phyloP scores from a whole-genome alignment of 92 coral and sea anemone genomes.

The Phenganax subtilis region DNA sequence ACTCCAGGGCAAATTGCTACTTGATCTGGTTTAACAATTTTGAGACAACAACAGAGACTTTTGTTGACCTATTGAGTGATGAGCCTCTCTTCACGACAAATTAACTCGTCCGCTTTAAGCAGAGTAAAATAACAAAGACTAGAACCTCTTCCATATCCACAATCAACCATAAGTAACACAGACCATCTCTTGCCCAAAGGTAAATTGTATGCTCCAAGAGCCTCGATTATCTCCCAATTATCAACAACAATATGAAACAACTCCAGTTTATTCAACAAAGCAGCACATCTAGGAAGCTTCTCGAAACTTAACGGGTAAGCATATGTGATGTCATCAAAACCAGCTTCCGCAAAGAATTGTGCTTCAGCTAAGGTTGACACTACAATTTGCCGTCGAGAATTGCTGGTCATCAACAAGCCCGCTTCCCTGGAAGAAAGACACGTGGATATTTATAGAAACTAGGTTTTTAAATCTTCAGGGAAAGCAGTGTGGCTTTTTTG shows the following conservation, averaged over 20 bases:
- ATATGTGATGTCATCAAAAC: slow-evolving; percentile 84
- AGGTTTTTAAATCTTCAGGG: too few relatives aligned
- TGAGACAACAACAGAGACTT: too few relatives aligned
- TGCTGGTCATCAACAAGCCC: slow-evolving; percentile 75
- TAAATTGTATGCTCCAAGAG: slow-evolving; percentile 48
- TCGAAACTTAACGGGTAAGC: slow-evolving; percentile 78
- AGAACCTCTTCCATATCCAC: slow-evolving; percentile 74
- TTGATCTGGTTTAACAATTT: too few relatives aligned
- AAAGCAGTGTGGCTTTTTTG: too few relatives aligned
- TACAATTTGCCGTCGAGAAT: slow-evolving; percentile 60
- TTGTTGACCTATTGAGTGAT: too few relatives aligned
- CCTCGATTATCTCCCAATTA: slow-evolving; percentile 60
- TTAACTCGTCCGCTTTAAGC: too few relatives aligned
- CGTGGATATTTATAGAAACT: too few relatives aligned
- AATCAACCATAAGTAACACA: slow-evolving; percentile 67
- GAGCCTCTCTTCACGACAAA: too few relatives aligned
- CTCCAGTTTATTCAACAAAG: slow-evolving; percentile 52
- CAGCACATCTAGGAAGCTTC: slow-evolving; percentile 68
- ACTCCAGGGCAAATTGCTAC: too few relatives aligned
- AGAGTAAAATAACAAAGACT: too few relatives aligned
- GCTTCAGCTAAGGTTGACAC: slow-evolving; percentile 93
- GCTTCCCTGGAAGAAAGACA: slow-evolving; percentile 58
- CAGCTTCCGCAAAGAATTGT: slow-evolving; percentile 67
- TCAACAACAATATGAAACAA: slow-evolving; percentile 74
- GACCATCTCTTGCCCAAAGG: slow-evolving; percentile 73